phyloP scores from a whole-genome alignment of 2,113 vertebrate genomes.

The Daubentonia madagascariensis region DNA sequence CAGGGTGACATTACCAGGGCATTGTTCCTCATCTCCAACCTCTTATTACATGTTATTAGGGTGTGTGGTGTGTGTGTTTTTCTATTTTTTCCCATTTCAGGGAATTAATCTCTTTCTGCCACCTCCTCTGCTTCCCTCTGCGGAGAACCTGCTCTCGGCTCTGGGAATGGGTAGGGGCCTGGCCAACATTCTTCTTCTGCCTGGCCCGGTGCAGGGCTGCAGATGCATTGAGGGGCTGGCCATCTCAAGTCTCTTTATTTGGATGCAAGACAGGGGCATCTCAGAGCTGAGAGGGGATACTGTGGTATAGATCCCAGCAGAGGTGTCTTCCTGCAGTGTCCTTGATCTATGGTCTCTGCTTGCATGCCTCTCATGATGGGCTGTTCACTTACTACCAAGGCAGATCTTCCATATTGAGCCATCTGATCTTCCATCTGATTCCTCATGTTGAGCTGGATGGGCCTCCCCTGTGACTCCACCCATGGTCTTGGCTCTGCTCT shows the following conservation, averaged over 20 bases:
- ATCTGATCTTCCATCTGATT: neutral
- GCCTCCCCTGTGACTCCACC: neutral
- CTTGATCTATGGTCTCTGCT: neutral
- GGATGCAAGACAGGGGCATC: neutral
- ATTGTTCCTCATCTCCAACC: constrained; percentile 72
- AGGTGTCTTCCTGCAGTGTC: neutral
- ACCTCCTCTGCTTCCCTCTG: constrained; percentile 56
- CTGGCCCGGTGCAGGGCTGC: neutral
- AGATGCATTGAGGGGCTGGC: too few relatives aligned
- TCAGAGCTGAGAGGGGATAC: neutral
- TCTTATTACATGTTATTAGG: constrained; percentile 77
- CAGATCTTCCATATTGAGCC: neutral
- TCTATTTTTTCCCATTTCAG: constrained; percentile 68
- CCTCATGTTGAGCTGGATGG: neutral
- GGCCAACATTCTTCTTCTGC: neutral
- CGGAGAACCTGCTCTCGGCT: constrained; percentile 9
- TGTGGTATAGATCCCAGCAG: neutral
- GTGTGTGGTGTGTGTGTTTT: constrained; percentile 67
- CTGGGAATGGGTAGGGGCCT: neutral
- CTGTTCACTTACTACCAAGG: neutral
- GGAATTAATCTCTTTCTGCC: constrained; percentile 67
- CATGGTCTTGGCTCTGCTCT: neutral
- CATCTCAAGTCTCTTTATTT: neutral
- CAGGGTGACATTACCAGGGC: constrained; percentile 76
- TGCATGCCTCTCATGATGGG: neutral